Conservation (phyloP, 2,797 vertebrate species). For the Agapornis canus region DNA sequence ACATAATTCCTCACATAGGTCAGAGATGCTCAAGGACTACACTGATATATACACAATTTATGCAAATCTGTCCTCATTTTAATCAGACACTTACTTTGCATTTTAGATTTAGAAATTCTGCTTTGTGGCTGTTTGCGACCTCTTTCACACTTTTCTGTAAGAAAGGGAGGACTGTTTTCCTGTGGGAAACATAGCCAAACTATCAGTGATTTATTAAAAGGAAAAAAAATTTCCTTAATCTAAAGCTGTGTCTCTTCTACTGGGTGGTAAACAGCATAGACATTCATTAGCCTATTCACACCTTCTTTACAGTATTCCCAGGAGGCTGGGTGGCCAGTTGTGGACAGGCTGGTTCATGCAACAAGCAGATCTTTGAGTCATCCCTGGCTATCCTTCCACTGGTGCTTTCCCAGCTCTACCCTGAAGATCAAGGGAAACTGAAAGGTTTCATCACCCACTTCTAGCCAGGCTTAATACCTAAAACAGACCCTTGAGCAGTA, state of each 20-base stretch:
- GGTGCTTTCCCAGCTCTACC: background rate
- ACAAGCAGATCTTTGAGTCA: background rate
- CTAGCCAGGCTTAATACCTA: background rate
- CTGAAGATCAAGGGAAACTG: background rate
- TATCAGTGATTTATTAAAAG: background rate
- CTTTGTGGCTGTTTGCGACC: background rate
- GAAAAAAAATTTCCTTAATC: background rate
- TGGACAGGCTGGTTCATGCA: background rate
- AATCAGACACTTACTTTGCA: background rate
- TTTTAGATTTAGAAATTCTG: constrained; percentile 1
- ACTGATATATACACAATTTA: background rate
- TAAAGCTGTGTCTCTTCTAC: background rate
- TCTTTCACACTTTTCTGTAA: background rate
- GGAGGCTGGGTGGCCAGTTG: rapidly evolving
- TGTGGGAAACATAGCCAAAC: background rate
- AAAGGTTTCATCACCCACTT: background rate
- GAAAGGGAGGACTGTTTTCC: background rate
- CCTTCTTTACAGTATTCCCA: background rate
- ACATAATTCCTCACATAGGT: background rate
- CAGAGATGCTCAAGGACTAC: constrained; percentile 6
- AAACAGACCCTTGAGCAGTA: background rate
- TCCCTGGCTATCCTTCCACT: rapidly evolving
- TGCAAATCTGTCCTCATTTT: constrained; percentile 29
- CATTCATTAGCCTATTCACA: background rate
- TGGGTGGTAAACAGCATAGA: background rate